Evolutionary conservation across 1,140 invertebrate species (phyloP).

Genomic region (Lineus longissimus): DNA sequence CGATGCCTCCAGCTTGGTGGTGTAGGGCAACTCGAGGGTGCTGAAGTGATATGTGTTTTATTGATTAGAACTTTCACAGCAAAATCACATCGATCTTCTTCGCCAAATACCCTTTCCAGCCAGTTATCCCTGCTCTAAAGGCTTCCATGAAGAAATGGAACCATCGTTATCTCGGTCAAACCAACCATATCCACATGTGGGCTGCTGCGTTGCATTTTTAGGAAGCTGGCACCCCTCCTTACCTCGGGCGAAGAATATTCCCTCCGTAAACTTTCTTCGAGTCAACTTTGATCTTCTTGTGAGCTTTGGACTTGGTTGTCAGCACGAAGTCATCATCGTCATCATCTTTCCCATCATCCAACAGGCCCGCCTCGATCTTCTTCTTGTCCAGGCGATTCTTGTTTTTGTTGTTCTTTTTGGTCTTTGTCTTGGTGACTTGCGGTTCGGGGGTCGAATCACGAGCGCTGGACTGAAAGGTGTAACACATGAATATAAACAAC

Average conservation of each 20-base stretch:
- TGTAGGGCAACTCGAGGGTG: slow-evolving; percentile 33
- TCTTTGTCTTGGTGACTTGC: slow-evolving; percentile 19
- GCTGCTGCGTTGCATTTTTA: too few species aligned
- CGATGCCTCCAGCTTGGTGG: slow-evolving; percentile 15
- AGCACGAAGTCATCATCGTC: slow-evolving; percentile 52
- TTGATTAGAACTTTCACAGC: not conserved
- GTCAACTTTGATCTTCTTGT: slow-evolving; percentile 52
- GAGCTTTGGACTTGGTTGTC: slow-evolving; percentile 52
- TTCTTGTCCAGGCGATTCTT: slow-evolving; percentile 6
- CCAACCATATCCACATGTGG: too few species aligned
- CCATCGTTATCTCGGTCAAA: too few species aligned
- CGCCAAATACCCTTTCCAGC: too few species aligned
- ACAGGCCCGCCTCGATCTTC: not conserved
- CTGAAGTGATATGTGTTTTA: slow-evolving; percentile 16
- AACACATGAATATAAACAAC: too few species aligned
- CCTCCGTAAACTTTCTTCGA: slow-evolving; percentile 48
- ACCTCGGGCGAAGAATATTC: slow-evolving; percentile 50
- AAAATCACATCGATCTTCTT: not conserved
- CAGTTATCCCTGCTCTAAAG: too few species aligned
- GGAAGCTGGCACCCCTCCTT: too few species aligned
- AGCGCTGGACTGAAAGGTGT: slow-evolving; percentile 25
- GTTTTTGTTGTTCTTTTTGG: slow-evolving; percentile 24
- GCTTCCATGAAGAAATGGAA: too few species aligned
- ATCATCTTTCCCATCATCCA: slow-evolving; percentile 24
- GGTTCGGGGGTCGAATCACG: slow-evolving; percentile 41